Evolutionary conservation across 30 jellyfish, hydroid and myxozoan genomes (phyloP).

Genomic region (Aurelia sp.): DNA sequence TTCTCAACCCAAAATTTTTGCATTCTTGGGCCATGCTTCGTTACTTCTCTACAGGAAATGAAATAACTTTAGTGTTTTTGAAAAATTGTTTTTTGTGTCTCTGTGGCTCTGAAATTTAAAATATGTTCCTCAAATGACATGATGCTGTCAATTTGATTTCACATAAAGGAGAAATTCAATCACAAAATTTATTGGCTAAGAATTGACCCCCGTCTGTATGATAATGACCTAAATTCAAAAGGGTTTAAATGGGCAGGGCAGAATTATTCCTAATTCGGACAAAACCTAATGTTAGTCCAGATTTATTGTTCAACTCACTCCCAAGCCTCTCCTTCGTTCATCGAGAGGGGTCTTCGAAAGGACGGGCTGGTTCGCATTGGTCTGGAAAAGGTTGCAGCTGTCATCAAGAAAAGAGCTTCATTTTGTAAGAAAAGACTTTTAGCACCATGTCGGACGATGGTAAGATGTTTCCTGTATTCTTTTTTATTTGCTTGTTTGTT

Average conservation of each 20-base stretch:
- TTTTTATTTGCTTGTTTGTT: background rate
- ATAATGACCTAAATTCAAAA: constrained; percentile 21
- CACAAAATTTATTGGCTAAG: background rate
- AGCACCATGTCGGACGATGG: constrained; percentile 63
- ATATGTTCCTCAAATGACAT: too few species aligned
- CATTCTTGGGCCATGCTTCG: too few species aligned
- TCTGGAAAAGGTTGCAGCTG: constrained; percentile 55
- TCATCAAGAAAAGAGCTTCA: constrained; percentile 10
- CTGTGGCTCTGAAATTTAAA: too few species aligned
- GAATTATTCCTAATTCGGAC: constrained; percentile 75
- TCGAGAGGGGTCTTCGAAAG: constrained; percentile 34
- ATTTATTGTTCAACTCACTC: constrained; percentile 57
- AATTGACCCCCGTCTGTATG: constrained; percentile 50
- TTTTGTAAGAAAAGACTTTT: background rate
- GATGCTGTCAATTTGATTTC: too few species aligned
- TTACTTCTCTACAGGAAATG: too few species aligned
- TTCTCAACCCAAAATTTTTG: too few species aligned
- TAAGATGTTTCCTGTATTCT: background rate
- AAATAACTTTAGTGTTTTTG: too few species aligned
- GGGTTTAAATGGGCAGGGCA: constrained; percentile 78
- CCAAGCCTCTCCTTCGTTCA: constrained; percentile 69
- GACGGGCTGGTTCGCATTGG: constrained; percentile 50
- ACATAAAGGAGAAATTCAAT: too few species aligned
- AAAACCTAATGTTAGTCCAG: constrained; percentile 34
- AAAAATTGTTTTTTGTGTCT: too few species aligned